These are phyloP conservation scores for Gallinago solitaria DNA, from an alignment of 2,797 vertebrate genomes.

Conservation along the genomic window DNA sequence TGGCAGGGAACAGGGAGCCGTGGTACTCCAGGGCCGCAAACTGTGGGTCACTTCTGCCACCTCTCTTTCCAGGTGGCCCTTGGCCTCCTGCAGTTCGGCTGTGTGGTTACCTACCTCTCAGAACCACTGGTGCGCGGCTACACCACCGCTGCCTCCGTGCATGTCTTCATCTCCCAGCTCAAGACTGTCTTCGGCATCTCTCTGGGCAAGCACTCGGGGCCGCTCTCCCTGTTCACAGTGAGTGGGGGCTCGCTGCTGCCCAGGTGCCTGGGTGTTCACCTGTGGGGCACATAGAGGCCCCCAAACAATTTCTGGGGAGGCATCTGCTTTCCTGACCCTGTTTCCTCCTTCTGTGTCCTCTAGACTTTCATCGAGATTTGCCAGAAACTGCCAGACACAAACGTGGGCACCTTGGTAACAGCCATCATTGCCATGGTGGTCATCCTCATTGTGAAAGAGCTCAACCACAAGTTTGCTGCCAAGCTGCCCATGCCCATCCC, in stretches of 20 bases:
- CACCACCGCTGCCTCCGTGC: slow-evolving; percentile 88
- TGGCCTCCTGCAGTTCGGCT: slow-evolving; percentile 90
- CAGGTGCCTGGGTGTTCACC: fast-evolving
- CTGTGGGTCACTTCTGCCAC: background rate
- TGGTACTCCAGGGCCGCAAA: fast-evolving
- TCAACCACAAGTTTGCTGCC: slow-evolving; percentile 80
- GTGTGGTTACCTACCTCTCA: slow-evolving; percentile 94
- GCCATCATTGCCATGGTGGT: slow-evolving; percentile 81
- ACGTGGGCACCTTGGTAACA: slow-evolving; percentile 81
- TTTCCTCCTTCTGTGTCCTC: background rate
- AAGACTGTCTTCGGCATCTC: slow-evolving; percentile 89
- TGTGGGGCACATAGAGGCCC: background rate
- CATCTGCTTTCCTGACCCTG: background rate
- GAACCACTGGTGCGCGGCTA: slow-evolving; percentile 92
- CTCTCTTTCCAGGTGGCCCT: slow-evolving; percentile 81
- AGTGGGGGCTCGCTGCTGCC: slow-evolving; percentile 20
- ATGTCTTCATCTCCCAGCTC: slow-evolving; percentile 91
- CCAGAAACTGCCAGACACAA: slow-evolving; percentile 78
- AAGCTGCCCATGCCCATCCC: slow-evolving; percentile 88
- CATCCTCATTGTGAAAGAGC: slow-evolving; percentile 84
- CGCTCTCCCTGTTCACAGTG: slow-evolving; percentile 73
- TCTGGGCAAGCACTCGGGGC: slow-evolving; percentile 79
- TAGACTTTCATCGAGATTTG: slow-evolving; percentile 87
- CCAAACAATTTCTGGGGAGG: background rate
- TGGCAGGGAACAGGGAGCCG: fast-evolving